Base-by-base conservation (phyloP, 2,797 vertebrate genomes). In the Poeciliopsis turneri region DNA sequence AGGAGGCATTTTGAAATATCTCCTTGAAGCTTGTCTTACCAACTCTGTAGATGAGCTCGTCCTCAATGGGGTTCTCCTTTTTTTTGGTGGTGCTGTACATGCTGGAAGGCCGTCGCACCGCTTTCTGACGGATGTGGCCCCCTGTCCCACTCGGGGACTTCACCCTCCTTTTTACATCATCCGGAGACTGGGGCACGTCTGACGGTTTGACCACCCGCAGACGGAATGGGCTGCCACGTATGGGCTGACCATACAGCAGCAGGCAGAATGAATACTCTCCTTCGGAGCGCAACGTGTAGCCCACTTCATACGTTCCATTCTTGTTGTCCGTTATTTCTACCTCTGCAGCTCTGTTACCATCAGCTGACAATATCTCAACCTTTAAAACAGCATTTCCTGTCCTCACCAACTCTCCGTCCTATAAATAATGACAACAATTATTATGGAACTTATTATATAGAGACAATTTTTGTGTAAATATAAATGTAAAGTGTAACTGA, bases 21-120 rank as follows among this genome's bases (percentile, higher is more conserved):
- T 59, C 16, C 13, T 7, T 12, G 57, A 2, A 16, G 28, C 59
- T 33, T 8, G 3, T 81, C 95, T 95, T 94, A 99, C 98, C 98
- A 8, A 99, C 97, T 36, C 98, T 96, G 89, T 98, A 97, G 95
- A 99, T 98, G 73, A 99, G 97, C 78, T 99, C 98, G 0, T 99
- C 98, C 89, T 99, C 98, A 0, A 99, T 99, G 64, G 98, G 98
- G 92, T 99, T 99, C 91, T 99, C 98, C 92, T 99, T 99, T 84
- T 97, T 97, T 91, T 98, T 99, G 91, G 96, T 97, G 0, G 96
- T 97, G 95, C 98, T 97, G 91, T 99, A 99, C 98, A 99, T 99
- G 91, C 97, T 98, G 87, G 97, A 97, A 1, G 98, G 98, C 46
- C 98, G 94, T 0, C 98, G 94, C 41, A 99, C 96, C 0, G 98